These are phyloP conservation scores for Hartigia nigra DNA, from an alignment of 2,888 invertebrate genomes.

Conservation along the genomic window DNA sequence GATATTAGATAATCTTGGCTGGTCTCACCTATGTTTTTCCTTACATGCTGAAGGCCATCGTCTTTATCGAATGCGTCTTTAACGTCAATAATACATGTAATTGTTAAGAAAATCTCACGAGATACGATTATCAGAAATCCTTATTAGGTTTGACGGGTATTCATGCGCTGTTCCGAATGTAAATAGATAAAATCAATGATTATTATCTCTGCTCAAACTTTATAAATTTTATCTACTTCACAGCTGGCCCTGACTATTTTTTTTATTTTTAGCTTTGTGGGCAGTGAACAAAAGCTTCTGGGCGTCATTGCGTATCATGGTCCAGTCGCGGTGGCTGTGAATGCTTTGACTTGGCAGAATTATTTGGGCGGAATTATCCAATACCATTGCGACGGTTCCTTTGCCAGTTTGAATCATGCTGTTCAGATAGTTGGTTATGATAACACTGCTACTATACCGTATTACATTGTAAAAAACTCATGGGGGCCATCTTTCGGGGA, in stretches of 20 bases:
- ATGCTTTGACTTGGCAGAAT: slow-evolving; percentile 87
- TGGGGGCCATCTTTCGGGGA: slow-evolving; percentile 85
- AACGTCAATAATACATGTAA: neutral
- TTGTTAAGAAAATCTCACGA: neutral
- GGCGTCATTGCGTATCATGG: slow-evolving; percentile 75
- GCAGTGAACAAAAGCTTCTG: slow-evolving; percentile 74
- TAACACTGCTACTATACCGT: slow-evolving; percentile 75
- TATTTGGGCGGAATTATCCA: slow-evolving; percentile 88
- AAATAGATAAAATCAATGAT: neutral
- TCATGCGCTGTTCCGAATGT: slow-evolving; percentile 9
- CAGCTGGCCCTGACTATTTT: neutral
- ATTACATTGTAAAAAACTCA: slow-evolving; percentile 87
- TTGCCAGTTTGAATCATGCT: slow-evolving; percentile 79
- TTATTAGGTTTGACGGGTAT: neutral
- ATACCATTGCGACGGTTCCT: slow-evolving; percentile 77
- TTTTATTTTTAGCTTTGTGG: slow-evolving; percentile 70
- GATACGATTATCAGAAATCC: neutral
- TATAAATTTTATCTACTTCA: neutral
- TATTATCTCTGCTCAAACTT: neutral
- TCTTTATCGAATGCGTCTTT: neutral
- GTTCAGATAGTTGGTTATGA: slow-evolving; percentile 88
- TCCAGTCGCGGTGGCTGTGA: slow-evolving; percentile 84
- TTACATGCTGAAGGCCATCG: neutral
- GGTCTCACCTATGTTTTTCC: neutral
- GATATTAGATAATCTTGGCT: neutral